These are phyloP conservation scores for Calliphora vicina DNA, from an alignment of 1,140 invertebrate species.

Conservation along the genomic window DNA sequence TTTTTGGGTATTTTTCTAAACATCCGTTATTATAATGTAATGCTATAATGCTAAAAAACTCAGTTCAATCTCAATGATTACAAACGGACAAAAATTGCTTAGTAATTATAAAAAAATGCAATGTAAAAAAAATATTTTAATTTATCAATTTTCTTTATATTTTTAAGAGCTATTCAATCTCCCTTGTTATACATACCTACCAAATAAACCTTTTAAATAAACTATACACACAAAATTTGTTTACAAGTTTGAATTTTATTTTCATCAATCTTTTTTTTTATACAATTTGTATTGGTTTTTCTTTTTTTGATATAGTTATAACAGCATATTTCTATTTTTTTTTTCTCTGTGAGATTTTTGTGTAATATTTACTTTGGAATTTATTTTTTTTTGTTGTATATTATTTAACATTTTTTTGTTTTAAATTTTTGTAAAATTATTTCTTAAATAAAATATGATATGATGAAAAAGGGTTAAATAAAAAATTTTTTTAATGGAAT, in stretches of 20 bases:
- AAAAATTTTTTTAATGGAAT: too few relatives aligned
- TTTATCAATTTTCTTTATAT: too few relatives aligned
- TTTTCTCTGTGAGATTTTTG: neutral
- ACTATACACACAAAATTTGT: neutral
- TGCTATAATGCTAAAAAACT: too few relatives aligned
- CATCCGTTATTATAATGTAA: too few relatives aligned
- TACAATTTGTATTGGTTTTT: neutral
- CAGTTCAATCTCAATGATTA: too few relatives aligned
- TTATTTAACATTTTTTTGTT: neutral
- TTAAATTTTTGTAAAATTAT: neutral
- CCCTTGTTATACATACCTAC: too few relatives aligned
- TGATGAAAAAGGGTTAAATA: too few relatives aligned
- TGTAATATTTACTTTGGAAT: neutral
- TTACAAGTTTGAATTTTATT: neutral
- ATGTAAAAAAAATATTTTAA: too few relatives aligned
- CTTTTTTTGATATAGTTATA: neutral
- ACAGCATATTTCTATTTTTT: neutral
- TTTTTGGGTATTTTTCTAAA: too few relatives aligned
- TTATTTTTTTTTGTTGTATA: neutral
- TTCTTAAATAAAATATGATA: neutral
- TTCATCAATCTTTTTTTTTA: neutral
- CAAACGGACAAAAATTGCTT: too few relatives aligned
- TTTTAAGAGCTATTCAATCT: too few relatives aligned
- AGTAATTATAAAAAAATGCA: too few relatives aligned
- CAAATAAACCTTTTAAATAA: neutral